Evolutionary conservation across 2,888 invertebrate genomes (phyloP).

Genomic region (Steinernema scapterisci): DNA sequence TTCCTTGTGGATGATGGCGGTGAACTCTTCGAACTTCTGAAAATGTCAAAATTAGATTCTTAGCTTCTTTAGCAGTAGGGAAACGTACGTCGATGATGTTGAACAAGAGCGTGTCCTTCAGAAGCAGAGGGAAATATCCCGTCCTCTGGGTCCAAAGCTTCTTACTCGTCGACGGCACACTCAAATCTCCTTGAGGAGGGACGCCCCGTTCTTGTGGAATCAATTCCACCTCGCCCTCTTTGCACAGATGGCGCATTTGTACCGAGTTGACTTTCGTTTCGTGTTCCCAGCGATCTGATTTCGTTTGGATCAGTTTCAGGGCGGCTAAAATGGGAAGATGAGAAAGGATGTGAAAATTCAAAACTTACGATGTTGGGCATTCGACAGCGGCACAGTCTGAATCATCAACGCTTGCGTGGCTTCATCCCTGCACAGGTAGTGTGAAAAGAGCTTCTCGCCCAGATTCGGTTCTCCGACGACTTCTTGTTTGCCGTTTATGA

Average conservation of each 20-base stretch:
- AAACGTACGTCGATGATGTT: constrained; percentile 1
- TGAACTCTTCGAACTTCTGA: constrained; percentile 21
- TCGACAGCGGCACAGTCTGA: neutral
- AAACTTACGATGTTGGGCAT: neutral
- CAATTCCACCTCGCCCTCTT: neutral
- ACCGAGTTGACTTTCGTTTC: neutral
- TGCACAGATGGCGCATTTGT: neutral
- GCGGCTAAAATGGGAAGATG: constrained; percentile 13
- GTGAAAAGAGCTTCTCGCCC: neutral
- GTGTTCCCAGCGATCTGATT: neutral
- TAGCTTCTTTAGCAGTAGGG: neutral
- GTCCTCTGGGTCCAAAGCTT: neutral
- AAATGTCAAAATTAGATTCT: neutral
- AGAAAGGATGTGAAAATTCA: neutral
- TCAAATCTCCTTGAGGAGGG: neutral
- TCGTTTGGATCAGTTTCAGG: neutral
- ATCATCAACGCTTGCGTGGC: constrained; percentile 4
- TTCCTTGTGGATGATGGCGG: constrained; percentile 2
- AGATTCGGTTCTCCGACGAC: neutral
- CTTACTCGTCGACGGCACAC: neutral
- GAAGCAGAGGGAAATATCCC: neutral
- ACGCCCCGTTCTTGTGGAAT: neutral
- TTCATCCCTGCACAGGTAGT: constrained; percentile 10
- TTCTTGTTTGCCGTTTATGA: constrained; percentile 30
- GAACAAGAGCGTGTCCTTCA: constrained; percentile 13